Base-by-base conservation (phyloP, 23 tunicate species). In the Oikopleura albicans region DNA sequence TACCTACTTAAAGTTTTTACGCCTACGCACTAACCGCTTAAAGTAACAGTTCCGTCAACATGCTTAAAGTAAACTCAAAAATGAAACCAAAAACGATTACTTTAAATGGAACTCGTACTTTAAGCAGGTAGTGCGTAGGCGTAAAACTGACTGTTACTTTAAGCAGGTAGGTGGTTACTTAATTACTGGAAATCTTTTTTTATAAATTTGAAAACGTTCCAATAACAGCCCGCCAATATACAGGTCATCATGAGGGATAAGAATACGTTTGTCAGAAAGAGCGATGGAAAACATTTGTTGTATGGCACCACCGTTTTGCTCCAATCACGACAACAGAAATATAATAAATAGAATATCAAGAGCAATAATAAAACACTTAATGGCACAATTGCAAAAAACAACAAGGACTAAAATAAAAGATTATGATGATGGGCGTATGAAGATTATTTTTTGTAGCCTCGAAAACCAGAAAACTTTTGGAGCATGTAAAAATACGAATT, bases 311-410 rank as follows among this genome's bases (percentile, higher is more conserved):
- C 79, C 4, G 79, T 71, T 71, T 71, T 71, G 37, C 37, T 71
- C 79, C 79, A 71, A 31, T 71, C 37, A 31, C 79, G 79, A 37
- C 79, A 71, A 71, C 79, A 71, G 35, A 12, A 71, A 29, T 71
- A 71, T 12, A 71, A 29, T 12, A 71, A 29, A 71, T 71, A 71
- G 2, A 71, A 16, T 31, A 71, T 12, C 4, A 71, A 37, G 4
- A 71, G 37, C 33, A 71, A 2, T 2, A 71, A 4, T 2, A 71
- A 2, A 34, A 71, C 4, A 29, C 79, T 71, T 34, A 71, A 37
- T 2, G 79, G 79, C 4, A 71, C 28, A 16, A 71, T 29, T 2
- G 79, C 33, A 31, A 12, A 71, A 31, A 71, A 71, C 27, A 71
- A 29, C 36, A 71, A 29, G 4, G 79, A 71, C 79, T 71, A 71